Evolutionary conservation across 2,113 vertebrate genomes (phyloP).

Genomic region (Gobio gobio): DNA sequence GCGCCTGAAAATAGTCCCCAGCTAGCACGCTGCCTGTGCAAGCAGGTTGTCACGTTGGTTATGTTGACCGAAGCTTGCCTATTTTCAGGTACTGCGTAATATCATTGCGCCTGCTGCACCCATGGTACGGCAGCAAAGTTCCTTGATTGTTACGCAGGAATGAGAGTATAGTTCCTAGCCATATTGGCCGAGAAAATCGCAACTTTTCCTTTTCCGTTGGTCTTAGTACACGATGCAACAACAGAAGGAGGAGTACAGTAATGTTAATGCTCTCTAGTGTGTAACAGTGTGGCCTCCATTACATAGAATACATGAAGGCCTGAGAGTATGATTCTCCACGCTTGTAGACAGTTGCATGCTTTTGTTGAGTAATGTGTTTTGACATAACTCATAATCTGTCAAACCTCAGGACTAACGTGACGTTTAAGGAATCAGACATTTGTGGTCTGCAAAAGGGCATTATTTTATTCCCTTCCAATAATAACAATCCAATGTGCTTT

Average conservation of each 20-base stretch:
- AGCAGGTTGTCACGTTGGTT: too few species aligned
- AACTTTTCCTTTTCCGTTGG: too few species aligned
- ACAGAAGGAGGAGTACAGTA: not conserved
- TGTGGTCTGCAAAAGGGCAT: not conserved
- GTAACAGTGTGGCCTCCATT: constrained; percentile 6
- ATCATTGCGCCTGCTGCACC: too few species aligned
- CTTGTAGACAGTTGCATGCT: not conserved
- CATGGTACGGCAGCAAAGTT: too few species aligned
- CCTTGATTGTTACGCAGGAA: too few species aligned
- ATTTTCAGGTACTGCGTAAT: too few species aligned
- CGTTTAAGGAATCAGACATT: constrained; percentile 30
- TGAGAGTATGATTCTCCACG: not conserved
- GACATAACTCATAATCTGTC: constrained; percentile 38
- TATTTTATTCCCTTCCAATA: not conserved
- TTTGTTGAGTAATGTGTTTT: constrained; percentile 28
- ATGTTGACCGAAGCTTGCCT: too few species aligned
- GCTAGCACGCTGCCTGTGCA: too few species aligned
- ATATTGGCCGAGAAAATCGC: too few species aligned
- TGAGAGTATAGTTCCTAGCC: too few species aligned
- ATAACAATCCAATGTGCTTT: not conserved
- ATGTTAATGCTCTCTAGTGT: not conserved
- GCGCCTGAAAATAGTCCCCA: too few species aligned
- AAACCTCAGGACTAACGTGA: constrained; percentile 32
- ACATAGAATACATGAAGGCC: not conserved
- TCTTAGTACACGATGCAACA: too few species aligned